Base-by-base conservation (phyloP, 2,888 invertebrate species). In the Hypomecis punctinalis region DNA sequence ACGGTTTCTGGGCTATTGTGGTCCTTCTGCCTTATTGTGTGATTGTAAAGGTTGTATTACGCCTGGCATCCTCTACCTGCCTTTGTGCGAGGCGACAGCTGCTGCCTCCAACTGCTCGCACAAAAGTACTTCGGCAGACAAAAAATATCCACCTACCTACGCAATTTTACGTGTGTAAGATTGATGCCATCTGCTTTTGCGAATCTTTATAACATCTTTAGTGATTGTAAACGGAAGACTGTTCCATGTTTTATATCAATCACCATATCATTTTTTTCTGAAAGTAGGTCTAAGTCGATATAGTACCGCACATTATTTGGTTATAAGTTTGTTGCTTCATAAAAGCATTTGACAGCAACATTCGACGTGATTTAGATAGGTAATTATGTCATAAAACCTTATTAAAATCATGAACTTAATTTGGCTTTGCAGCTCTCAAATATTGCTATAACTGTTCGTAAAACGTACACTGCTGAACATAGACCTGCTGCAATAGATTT, bases 51-150 rank as follows among this genome's bases (percentile, higher is more conserved):
- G n/a, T 43, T n/a, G 45, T 51, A 64, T 57, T 54, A 56, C 53
- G 13, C 42, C 36, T 13, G 36, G 36, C 47, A 48, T 43, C 6
- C 49, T 54, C 59, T 66, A 66, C 66, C 66, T 66, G 61, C 66
- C 46, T 62, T 62, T 62, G 59, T 66, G 11, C 45, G 49, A 5
- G 40, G n/a, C 35, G 62, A 66, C 66, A 66, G 62, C 66, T 66
- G 66, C 53, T 35, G 49, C 59, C 8, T 48, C 43, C 61, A 61
- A 63, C 57, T 65, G 59, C 39, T 33, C 43, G 39, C 36, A 63
- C 61, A 65, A 65, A 66, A 57, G 57, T 46, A 46, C 39, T 39
- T 4, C 6, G 33, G 8, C 49, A 40, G 10, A 53, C 52, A 60
- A 63, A 62, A 68, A 57, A 59, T 53, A 63, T 37, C 37, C 59